Evolutionary conservation across 2,113 vertebrate genomes (phyloP).

Genomic region (Tinamus guttatus): DNA sequence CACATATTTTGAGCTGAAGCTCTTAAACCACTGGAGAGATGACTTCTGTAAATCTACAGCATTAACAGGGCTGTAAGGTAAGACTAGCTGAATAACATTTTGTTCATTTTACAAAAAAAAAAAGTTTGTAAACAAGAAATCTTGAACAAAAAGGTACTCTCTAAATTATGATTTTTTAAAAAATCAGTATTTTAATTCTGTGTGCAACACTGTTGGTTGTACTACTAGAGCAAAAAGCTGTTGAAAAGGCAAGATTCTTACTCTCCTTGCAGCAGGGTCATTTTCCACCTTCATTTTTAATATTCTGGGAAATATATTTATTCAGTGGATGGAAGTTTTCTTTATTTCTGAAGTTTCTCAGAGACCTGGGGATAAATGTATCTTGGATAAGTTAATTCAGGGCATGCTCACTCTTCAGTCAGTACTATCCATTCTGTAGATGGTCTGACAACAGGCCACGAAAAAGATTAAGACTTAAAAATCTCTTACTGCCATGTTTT

Average conservation of each 20-base stretch:
- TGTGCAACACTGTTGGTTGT: background rate
- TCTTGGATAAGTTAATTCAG: background rate
- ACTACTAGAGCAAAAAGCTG: background rate
- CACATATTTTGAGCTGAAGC: background rate
- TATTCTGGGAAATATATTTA: background rate
- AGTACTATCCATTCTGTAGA: background rate
- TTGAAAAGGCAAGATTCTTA: background rate
- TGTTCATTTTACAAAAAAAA: background rate
- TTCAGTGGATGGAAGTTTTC: background rate
- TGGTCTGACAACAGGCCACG: background rate
- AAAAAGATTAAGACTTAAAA: background rate
- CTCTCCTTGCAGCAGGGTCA: rapidly evolving
- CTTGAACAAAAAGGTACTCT: background rate
- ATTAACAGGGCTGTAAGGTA: background rate
- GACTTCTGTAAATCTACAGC: background rate
- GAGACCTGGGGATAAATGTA: background rate
- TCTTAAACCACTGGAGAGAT: background rate
- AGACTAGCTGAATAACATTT: background rate
- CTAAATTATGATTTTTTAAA: background rate
- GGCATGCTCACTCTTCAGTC: background rate
- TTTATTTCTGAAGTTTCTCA: background rate
- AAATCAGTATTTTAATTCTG: background rate
- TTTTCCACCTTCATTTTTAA: background rate
- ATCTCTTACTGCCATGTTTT: background rate
- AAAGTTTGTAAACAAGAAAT: background rate